Base-by-base conservation (phyloP, 1,140 invertebrate genomes). In the Halictus rubicundus region DNA sequence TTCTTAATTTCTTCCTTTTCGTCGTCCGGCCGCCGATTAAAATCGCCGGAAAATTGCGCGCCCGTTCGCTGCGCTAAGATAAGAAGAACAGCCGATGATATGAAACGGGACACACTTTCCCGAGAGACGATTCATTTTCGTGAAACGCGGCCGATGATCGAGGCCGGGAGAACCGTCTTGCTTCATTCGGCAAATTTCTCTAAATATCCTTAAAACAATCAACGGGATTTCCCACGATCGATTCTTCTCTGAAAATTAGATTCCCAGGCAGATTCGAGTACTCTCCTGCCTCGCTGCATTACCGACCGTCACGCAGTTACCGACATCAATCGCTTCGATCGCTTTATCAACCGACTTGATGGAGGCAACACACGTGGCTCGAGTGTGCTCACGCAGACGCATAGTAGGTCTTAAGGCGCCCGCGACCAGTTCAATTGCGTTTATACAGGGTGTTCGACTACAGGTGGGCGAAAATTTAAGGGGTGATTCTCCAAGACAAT, bases 21-120 rank as follows among this genome's bases (percentile, higher is more conserved):
- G 16, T 37, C 64, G 16, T 60, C 39, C 65, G 23, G 10, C 39
- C 52, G 52, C 52, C 25, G 65, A 69, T 76, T 69, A 76, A 69
- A 61, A 42, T 7, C n/a, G 10, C n/a, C 8, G 21, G 68, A 65
- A 16, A 52, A 74, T 25, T 32, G 27, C n/a, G 14, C 0, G 19
- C n/a, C n/a, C n/a, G n/a, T n/a, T n/a, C n/a, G n/a, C n/a, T n/a
- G n/a, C n/a, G n/a, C n/a, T n/a, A 6, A 19, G 10, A 54, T 46
- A 52, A 37, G 21, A 68, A 49, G 32, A 2, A 8, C 14, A 21
- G 27, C 25, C 16, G 60, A 52, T 21, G 66, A 39, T 75, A 75
- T 75, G 49, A 57, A 57, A n/a, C 54, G 54, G 54, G n/a, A 57
- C 8, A 8, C 21, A n/a, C 9, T 57, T 57, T 57, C 19, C n/a